These are phyloP conservation scores for Phylloscopus collybita DNA, from an alignment of 2,797 vertebrate species.

Conservation along the genomic window DNA sequence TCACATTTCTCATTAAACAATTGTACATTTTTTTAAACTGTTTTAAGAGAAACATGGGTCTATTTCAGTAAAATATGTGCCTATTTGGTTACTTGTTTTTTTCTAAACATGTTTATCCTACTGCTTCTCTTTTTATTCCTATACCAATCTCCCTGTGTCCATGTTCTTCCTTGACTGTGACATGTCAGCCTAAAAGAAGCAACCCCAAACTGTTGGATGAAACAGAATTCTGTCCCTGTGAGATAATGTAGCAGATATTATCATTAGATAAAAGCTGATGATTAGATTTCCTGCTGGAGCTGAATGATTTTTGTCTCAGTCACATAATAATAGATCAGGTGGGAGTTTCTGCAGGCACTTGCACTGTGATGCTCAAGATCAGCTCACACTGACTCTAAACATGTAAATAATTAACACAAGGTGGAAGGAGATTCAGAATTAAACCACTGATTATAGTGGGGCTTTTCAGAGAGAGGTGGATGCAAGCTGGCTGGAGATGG, in stretches of 20 bases:
- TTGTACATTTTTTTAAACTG: accelerated
- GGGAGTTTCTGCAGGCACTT: background rate
- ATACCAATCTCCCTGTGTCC: background rate
- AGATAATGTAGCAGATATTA: background rate
- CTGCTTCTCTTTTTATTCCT: background rate
- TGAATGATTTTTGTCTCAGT: background rate
- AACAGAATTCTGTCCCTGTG: background rate
- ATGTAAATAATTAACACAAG: background rate
- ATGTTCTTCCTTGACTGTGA: background rate
- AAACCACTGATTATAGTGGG: background rate
- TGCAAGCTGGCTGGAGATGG: background rate
- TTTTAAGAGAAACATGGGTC: background rate
- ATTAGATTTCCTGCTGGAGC: constrained; percentile 21
- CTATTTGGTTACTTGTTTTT: background rate
- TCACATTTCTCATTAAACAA: constrained; percentile 36
- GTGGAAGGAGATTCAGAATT: background rate
- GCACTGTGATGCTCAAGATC: background rate
- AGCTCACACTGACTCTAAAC: background rate
- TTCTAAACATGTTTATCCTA: background rate
- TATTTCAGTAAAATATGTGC: background rate
- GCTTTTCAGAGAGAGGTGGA: background rate
- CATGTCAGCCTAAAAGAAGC: background rate
- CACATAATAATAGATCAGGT: background rate
- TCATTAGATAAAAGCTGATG: constrained; percentile 10
- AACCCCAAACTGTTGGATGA: background rate